Base-by-base conservation (phyloP, 2,113 vertebrate species). In the Nothocercus julius region DNA sequence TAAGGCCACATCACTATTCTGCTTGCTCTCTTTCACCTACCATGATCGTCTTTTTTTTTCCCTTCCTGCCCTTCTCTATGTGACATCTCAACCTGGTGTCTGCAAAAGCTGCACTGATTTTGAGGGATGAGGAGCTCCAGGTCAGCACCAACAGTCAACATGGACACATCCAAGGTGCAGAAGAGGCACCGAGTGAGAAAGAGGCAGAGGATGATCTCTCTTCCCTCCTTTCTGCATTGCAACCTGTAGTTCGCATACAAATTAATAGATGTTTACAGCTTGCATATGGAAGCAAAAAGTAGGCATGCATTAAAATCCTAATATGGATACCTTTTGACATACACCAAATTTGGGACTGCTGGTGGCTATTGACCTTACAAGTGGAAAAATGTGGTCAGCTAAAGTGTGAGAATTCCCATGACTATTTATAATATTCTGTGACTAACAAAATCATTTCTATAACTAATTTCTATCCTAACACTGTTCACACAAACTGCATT, bases 61-160 rank as follows among this genome's bases (percentile, higher is more conserved):
- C 3, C 0, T 16, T 27, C 30, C 13, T 40, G 9, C 45, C 4
- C 0, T 73, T 94, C 18, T 21, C 0, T 44, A 21, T 36, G 30
- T 36, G 77, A 75, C 81, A 74, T 11, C 62, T 36, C 14, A 24
- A 13, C 22, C 12, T 40, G 11, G 11, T 36, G 27, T 40, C n/a
- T 47, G 8, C 40, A 20, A 27, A 45, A 7, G 0, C 2, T 74
- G 22, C 25, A 27, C 7, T 11, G 15, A 2, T 20, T 81, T 81
- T 66, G 44, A 58, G 22, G 13, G 27, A 25, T n/a, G 38, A 42
- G 14, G 38, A 30, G 1, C 10, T 72, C 82, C 30, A 54, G n/a
- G 90, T 63, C 63, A 85, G 21, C 16, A 66, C 13, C 40, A 67
- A 20, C 4, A n/a, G 10, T 25, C 51, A 84, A 74, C 4, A 51